Conservation (phyloP, 2,113 vertebrate genomes). For the Otolemur garnettii region DNA sequence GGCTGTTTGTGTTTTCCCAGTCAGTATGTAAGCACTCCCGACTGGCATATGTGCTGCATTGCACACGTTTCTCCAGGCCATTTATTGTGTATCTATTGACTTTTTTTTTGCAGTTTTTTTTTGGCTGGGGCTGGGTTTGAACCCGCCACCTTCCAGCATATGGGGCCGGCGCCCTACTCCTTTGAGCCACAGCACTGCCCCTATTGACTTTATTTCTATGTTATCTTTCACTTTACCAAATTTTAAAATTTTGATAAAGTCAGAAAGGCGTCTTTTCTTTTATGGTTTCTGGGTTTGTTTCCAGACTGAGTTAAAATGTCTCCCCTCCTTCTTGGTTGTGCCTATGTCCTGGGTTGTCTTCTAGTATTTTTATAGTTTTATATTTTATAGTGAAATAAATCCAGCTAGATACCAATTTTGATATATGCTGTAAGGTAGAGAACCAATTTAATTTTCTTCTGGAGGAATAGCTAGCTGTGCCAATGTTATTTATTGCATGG, state of each 20-base stretch:
- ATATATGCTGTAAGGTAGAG: neutral
- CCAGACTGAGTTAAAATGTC: neutral
- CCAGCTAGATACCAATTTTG: neutral
- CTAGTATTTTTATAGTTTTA: conserved; percentile 7
- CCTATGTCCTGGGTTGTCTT: neutral
- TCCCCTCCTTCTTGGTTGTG: neutral
- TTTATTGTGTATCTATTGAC: neutral
- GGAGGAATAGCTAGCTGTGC: neutral
- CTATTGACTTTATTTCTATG: conserved; percentile 27
- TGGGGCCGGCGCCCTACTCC: too few species aligned
- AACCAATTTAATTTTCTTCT: conserved; percentile 39
- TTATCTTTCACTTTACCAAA: neutral
- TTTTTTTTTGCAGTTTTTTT: neutral
- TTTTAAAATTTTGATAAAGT: neutral
- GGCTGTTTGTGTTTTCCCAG: neutral
- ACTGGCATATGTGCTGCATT: neutral
- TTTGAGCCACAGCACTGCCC: too few species aligned
- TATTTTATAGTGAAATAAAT: conserved; percentile 64
- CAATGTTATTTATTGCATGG: neutral
- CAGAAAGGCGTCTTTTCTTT: conserved; percentile 26
- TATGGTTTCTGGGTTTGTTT: conserved; percentile 39
- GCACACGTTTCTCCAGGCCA: neutral
- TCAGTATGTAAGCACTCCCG: neutral
- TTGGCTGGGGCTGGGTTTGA: too few species aligned
- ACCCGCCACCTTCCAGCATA: too few species aligned